A percentile compares a stretch with the other conserved stretches of the same genome.
phyloP scores from a whole-genome alignment of 2,113 vertebrate genomes.

The Hystrix cristata region DNA sequence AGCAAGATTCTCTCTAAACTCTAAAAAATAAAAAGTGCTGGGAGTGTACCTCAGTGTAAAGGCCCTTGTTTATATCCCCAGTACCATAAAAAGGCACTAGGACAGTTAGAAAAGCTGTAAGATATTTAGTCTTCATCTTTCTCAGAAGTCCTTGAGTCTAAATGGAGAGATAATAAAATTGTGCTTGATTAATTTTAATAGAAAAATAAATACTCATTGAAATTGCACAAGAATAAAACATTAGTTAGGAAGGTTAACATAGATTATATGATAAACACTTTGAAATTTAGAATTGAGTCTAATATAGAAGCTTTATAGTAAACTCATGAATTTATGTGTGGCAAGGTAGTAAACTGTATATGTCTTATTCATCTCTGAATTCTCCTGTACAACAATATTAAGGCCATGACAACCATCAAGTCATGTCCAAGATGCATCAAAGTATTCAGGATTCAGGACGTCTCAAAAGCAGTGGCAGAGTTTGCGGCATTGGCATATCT shows the following conservation, averaged over 20 bases:
- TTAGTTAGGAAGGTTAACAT: background rate
- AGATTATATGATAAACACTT: background rate
- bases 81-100: background rate
- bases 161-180: conserved; percentile 33
- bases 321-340: conserved; percentile 24
- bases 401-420: background rate
- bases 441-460: background rate
- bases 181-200: conserved; percentile 62
- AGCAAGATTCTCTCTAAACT: background rate
- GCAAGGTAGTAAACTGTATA: background rate
- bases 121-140: background rate
- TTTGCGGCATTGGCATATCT: background rate
- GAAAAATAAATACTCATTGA: conserved; percentile 37
- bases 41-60: background rate
- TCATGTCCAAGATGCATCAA: background rate
- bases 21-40: too few species aligned
- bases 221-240: background rate
- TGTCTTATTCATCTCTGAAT: background rate
- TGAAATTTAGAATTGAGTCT: background rate
- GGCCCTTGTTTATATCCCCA: background rate
- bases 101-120: background rate
- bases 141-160: conserved; percentile 33
- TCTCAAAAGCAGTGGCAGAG: background rate
- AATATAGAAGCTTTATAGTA: background rate
- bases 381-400: background rate